phyloP scores from a whole-genome alignment of 2,797 vertebrate genomes.

The Dipus sagitta region DNA sequence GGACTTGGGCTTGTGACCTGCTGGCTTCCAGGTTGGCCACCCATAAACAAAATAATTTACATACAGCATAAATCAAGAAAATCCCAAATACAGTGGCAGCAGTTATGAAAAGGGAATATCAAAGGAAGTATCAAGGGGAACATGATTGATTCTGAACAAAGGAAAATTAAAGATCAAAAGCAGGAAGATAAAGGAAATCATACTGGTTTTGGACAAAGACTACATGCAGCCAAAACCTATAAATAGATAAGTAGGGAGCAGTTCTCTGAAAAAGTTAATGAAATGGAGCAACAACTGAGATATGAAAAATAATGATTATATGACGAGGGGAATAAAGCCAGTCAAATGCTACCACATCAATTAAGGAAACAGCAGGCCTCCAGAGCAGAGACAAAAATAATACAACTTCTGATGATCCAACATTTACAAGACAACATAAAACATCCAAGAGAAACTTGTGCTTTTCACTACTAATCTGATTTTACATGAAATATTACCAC shows the following conservation, averaged over 20 bases:
- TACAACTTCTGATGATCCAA: slow-evolving; percentile 78
- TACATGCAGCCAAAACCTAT: slow-evolving; percentile 79
- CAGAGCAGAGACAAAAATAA: slow-evolving; percentile 80
- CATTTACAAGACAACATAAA: slow-evolving; percentile 77
- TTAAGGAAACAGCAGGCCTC: slow-evolving; percentile 82
- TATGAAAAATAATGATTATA: slow-evolving; percentile 83
- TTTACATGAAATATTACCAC: slow-evolving; percentile 62
- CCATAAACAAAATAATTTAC: slow-evolving; percentile 49
- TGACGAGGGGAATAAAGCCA: slow-evolving; percentile 78
- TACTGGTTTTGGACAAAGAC: slow-evolving; percentile 83
- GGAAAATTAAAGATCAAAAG: slow-evolving; percentile 84
- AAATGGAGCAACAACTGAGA: slow-evolving; percentile 83
- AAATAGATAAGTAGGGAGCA: slow-evolving; percentile 82
- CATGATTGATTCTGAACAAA: slow-evolving; percentile 83
- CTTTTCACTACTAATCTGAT: slow-evolving; percentile 71
- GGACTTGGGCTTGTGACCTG: background rate
- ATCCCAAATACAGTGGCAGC: slow-evolving; percentile 72
- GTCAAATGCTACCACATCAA: slow-evolving; percentile 81
- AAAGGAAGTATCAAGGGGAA: slow-evolving; percentile 78
- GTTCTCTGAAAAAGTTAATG: slow-evolving; percentile 84
- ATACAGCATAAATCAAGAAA: slow-evolving; percentile 71
- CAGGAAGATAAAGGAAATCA: slow-evolving; percentile 83
- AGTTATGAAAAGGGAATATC: slow-evolving; percentile 75
- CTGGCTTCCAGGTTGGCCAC: background rate
- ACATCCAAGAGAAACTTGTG: slow-evolving; percentile 68